These are phyloP conservation scores for Hydra vulgaris DNA, from an alignment of 30 jellyfish, hydroid and myxozoan species.

Conservation along the genomic window DNA sequence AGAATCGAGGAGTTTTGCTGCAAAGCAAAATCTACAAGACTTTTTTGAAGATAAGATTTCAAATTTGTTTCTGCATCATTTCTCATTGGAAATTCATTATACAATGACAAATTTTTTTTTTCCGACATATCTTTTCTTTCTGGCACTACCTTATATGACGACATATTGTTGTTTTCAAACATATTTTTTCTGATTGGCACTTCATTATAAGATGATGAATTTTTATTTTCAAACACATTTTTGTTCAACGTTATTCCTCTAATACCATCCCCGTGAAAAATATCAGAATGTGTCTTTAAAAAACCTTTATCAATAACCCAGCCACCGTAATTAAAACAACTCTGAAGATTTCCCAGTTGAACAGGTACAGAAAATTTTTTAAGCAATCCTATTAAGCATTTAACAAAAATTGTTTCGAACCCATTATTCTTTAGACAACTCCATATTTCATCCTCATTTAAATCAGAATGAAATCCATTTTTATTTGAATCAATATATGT, in stretches of 20 bases:
- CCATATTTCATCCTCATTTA: conserved; percentile 15
- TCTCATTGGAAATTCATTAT: too few relatives aligned
- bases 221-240: too few relatives aligned
- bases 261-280: conserved; percentile 9
- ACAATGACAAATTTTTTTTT: too few relatives aligned
- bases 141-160: background rate
- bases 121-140: background rate
- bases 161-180: background rate
- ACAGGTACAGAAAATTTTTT: background rate
- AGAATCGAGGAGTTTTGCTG: background rate
- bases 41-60: background rate
- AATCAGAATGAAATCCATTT: background rate
- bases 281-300: conserved; percentile 3
- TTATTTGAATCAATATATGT: background rate
- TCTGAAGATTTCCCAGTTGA: conserved; percentile 8
- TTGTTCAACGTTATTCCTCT: conserved; percentile 6
- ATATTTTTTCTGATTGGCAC: background rate
- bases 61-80: too few relatives aligned
- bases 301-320: conserved; percentile 6
- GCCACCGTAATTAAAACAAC: conserved; percentile 12
- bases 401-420: background rate
- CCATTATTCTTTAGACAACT: background rate
- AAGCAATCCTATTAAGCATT: conserved; percentile 10
- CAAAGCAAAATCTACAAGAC: background rate
- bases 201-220: background rate